These are phyloP conservation scores for Cervus canadensis DNA, from an alignment of 2,113 vertebrate species.

Conservation along the genomic window DNA sequence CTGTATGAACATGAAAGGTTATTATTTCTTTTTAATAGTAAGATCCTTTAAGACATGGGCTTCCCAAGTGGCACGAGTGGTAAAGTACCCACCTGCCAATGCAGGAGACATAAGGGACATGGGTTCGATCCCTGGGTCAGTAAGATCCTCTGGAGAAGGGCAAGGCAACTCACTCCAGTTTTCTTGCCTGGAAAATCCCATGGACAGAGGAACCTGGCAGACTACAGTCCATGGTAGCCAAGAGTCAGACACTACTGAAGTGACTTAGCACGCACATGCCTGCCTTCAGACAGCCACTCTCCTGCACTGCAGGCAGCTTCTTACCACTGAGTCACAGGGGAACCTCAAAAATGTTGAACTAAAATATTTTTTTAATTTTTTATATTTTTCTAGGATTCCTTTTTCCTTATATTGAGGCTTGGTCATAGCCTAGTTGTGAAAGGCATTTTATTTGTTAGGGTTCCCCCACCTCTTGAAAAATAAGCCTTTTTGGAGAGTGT, in stretches of 20 bases:
- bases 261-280: not conserved
- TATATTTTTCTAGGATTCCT: not conserved
- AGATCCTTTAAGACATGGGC: not conserved
- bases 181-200: not conserved
- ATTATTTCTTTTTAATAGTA: not conserved
- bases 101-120: not conserved
- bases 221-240: not conserved
- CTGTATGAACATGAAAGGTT: not conserved
- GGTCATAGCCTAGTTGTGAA: not conserved
- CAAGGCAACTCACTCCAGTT: not conserved
- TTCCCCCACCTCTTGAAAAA: not conserved
- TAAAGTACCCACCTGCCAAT: not conserved
- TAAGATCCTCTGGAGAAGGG: not conserved
- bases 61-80: not conserved
- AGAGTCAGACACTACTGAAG: not conserved
- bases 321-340: not conserved
- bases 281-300: not conserved
- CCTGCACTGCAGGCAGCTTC: not conserved
- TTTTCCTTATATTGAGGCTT: not conserved
- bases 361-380: not conserved
- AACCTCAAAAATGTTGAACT: not conserved
- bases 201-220: not conserved
- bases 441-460: not conserved
- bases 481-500: not conserved
- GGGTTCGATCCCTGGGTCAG: not conserved